These are phyloP conservation scores for Odontamblyopus rebecca DNA, from an alignment of 2,797 vertebrate genomes.

Conservation along the genomic window DNA sequence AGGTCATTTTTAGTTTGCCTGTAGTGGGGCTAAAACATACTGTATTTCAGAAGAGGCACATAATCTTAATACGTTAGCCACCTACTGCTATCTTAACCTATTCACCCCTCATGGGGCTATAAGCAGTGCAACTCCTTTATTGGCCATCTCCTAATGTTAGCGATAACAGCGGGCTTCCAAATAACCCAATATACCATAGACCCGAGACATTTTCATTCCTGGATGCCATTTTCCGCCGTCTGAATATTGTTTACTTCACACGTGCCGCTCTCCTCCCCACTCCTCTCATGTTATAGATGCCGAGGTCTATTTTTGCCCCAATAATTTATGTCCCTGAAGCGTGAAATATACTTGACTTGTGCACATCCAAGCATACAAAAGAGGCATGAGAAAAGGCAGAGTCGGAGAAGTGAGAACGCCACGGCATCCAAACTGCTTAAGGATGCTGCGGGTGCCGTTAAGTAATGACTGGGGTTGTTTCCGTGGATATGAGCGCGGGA, in stretches of 20 bases:
- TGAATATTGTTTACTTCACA: slow-evolving; percentile 10
- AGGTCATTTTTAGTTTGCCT: background rate
- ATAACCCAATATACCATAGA: slow-evolving; percentile 1
- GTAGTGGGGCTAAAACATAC: background rate
- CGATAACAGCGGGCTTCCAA: slow-evolving; percentile 2
- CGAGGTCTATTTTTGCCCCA: slow-evolving; percentile 2
- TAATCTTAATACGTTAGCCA: background rate
- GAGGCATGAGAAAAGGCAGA: slow-evolving; percentile 5
- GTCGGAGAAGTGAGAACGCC: background rate
- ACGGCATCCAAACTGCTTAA: slow-evolving; percentile 3
- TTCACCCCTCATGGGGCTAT: background rate
- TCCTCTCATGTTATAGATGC: slow-evolving; percentile 8
- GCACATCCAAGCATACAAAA: slow-evolving; percentile 14
- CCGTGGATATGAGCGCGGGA: background rate
- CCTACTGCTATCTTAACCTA: background rate
- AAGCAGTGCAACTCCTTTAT: background rate
- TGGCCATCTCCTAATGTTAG: background rate
- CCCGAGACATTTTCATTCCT: slow-evolving; percentile 1
- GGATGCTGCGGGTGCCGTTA: slow-evolving; percentile 10
- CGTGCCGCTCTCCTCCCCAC: background rate
- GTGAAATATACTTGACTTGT: slow-evolving; percentile 14
- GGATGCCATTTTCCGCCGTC: background rate
- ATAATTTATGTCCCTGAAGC: slow-evolving; percentile 8
- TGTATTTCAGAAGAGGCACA: background rate
- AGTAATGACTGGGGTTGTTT: slow-evolving; percentile 11